Percentiles rank a stretch among this genome's conserved stretches.
Conservation (phyloP, 1,140 invertebrate genomes). For the Bombus haemorrhoidalis region DNA sequence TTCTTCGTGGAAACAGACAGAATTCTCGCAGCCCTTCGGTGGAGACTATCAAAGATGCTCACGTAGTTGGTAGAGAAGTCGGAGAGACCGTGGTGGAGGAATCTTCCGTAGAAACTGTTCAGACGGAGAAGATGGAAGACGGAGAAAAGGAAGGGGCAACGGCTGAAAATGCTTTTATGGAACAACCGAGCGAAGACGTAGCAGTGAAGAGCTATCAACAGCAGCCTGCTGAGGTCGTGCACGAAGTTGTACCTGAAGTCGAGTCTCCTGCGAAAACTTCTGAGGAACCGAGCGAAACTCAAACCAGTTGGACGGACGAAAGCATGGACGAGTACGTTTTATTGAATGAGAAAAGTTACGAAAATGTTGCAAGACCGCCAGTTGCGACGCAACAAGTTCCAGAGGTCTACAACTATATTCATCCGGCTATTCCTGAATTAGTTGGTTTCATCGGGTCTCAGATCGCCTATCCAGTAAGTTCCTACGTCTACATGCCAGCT, state of each 20-base stretch:
- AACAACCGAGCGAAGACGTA: background rate
- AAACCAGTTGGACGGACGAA: conserved; percentile 64
- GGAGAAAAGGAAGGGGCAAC: background rate
- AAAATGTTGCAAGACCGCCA: conserved; percentile 15
- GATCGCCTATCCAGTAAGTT: conserved; percentile 74
- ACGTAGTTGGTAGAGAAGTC: background rate
- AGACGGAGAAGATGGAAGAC: background rate
- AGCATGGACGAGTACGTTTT: conserved; percentile 61
- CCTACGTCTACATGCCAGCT: conserved; percentile 72
- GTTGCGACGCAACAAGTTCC: conserved; percentile 28
- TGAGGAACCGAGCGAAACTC: conserved; percentile 21
- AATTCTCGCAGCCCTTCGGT: conserved; percentile 56
- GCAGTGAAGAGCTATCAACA: conserved; percentile 17
- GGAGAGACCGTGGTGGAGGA: background rate
- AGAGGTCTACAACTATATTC: conserved; percentile 81
- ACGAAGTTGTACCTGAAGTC: conserved; percentile 7
- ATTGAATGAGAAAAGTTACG: conserved; percentile 43
- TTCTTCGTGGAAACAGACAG: conserved; percentile 85
- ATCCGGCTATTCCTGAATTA: conserved; percentile 81
- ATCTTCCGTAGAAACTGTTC: background rate
- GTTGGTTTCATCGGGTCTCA: conserved; percentile 83
- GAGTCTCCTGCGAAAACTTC: background rate
- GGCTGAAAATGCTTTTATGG: background rate
- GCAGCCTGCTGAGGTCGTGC: background rate
- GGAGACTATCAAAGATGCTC: background rate